Evolutionary conservation across 2,888 invertebrate species (phyloP).

Genomic region (Himalopsyche japonica): DNA sequence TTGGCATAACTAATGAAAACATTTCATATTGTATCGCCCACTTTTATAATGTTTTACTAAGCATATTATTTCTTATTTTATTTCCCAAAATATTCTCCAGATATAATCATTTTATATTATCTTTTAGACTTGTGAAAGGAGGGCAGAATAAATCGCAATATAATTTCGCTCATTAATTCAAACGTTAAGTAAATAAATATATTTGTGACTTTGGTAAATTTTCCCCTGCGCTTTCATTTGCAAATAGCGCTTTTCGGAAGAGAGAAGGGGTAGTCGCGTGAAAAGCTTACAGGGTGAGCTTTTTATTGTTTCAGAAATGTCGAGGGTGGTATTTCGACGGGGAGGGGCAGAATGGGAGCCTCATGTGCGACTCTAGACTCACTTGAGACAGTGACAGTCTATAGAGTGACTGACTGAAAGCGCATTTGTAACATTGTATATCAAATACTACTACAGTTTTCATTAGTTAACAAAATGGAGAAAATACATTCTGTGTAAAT

Average conservation of each 20-base stretch:
- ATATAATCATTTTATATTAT: no score
- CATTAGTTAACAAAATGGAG: neutral
- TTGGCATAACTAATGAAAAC: no score
- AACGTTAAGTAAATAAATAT: neutral
- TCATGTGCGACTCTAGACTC: conserved; percentile 31
- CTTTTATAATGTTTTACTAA: no score
- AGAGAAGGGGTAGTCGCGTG: conserved; percentile 6
- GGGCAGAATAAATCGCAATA: neutral
- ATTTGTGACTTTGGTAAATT: neutral
- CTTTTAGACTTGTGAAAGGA: no score
- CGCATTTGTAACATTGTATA: neutral
- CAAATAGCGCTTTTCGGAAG: neutral
- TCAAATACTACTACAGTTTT: neutral
- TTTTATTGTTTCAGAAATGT: conserved; percentile 30
- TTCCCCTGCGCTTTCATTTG: neutral
- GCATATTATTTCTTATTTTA: no score
- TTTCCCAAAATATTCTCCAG: no score
- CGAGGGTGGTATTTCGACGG: neutral
- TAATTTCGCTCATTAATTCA: neutral
- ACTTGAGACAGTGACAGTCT: conserved; percentile 39
- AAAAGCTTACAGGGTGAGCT: conserved; percentile 15
- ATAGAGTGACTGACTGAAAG: conserved; percentile 18
- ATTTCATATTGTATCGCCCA: no score
- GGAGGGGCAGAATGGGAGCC: neutral
- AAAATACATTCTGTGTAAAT: neutral